Evolutionary conservation across 2,888 invertebrate genomes (phyloP).

Genomic region (Anoncus sp.): DNA sequence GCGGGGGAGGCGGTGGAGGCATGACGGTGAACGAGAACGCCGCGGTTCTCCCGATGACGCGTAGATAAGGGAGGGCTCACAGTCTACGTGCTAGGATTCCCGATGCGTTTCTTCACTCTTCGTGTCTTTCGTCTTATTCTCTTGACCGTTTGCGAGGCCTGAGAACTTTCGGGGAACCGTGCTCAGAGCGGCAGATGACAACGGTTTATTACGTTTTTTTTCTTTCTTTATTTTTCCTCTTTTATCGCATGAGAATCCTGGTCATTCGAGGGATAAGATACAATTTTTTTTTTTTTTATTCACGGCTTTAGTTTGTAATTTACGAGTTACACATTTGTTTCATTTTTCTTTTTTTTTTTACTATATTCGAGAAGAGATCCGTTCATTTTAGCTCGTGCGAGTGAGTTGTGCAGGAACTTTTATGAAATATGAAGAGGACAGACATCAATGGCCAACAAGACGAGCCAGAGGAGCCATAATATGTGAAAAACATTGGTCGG

Average conservation of each 20-base stretch:
- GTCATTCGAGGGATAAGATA: slow-evolving; percentile 17
- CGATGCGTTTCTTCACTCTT: slow-evolving; percentile 73
- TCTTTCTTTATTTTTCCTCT: slow-evolving; percentile 44
- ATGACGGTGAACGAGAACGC: slow-evolving; percentile 57
- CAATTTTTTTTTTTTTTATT: slow-evolving; percentile 33
- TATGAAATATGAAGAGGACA: background rate
- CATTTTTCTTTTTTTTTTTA: slow-evolving; percentile 3
- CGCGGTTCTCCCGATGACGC: slow-evolving; percentile 79
- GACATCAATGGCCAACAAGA: slow-evolving; percentile 37
- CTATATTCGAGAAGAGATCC: background rate
- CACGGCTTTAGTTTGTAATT: slow-evolving; percentile 21
- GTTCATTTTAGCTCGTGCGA: background rate
- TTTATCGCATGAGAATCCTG: slow-evolving; percentile 40
- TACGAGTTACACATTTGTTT: slow-evolving; percentile 10
- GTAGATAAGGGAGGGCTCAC: slow-evolving; percentile 82
- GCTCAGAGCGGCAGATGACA: slow-evolving; percentile 56
- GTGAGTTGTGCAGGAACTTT: slow-evolving; percentile 1
- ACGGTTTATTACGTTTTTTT: slow-evolving; percentile 58
- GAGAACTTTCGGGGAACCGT: slow-evolving; percentile 80
- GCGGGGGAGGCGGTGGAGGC: slow-evolving; percentile 56
- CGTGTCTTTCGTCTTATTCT: slow-evolving; percentile 17
- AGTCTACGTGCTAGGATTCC: slow-evolving; percentile 82
- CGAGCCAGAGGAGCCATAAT: slow-evolving; percentile 39
- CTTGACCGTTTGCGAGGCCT: slow-evolving; percentile 70
- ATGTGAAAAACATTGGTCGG: slow-evolving; percentile 46